These are phyloP conservation scores for Struthio camelus DNA, from an alignment of 2,113 vertebrate species.

Conservation along the genomic window DNA sequence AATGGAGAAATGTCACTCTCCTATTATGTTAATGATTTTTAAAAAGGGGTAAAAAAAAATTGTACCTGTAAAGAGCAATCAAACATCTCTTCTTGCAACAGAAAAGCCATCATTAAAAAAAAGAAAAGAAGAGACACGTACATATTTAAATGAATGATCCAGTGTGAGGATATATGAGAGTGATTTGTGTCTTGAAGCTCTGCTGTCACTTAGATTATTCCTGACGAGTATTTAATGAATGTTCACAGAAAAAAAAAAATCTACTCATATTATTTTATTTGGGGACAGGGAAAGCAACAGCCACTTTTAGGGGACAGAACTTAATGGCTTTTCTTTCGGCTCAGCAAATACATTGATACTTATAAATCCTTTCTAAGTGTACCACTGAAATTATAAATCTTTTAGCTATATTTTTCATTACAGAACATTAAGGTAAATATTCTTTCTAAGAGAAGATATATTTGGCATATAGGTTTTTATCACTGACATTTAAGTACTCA, in stretches of 20 bases:
- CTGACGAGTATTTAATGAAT: conserved; percentile 51
- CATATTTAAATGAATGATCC: conserved; percentile 57
- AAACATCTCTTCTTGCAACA: conserved; percentile 28
- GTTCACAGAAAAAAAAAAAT: conserved; percentile 36
- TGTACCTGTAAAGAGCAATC: conserved; percentile 53
- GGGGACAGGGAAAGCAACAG: conserved; percentile 1
- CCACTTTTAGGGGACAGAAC: conserved; percentile 44
- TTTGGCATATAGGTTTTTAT: conserved; percentile 43
- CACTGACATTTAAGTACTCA: conserved; percentile 39
- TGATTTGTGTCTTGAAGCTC: conserved; percentile 44
- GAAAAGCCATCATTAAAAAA: conserved; percentile 56
- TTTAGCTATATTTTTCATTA: conserved; percentile 47
- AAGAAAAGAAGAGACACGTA: conserved; percentile 25
- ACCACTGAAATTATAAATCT: conserved; percentile 60
- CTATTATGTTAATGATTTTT: conserved; percentile 51
- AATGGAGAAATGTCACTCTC: conserved; percentile 52
- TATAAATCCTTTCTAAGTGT: conserved; percentile 51
- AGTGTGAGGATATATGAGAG: not conserved
- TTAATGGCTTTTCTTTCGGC: conserved; percentile 56
- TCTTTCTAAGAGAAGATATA: conserved; percentile 23
- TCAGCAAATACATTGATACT: conserved; percentile 11
- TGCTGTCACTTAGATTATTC: conserved; percentile 37
- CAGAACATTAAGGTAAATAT: conserved; percentile 48
- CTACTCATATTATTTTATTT: conserved; percentile 38
- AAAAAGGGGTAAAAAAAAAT: not conserved